These are phyloP conservation scores for Tromatobia lineatoria DNA, from an alignment of 2,888 invertebrate genomes.

Conservation along the genomic window DNA sequence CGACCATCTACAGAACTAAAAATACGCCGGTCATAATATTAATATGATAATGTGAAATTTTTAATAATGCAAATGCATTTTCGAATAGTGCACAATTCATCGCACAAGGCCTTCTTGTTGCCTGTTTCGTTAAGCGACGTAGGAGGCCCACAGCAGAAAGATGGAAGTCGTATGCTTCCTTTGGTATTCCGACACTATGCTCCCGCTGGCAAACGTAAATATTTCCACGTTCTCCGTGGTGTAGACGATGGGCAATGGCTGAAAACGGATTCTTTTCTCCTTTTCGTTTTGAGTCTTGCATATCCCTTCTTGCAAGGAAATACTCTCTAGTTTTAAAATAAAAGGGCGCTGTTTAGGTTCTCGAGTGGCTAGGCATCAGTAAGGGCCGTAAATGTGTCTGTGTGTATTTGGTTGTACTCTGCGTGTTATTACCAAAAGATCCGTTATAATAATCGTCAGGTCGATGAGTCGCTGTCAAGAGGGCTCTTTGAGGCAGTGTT, in stretches of 20 bases:
- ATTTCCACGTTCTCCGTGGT: constrained; percentile 48
- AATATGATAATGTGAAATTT: constrained; percentile 55
- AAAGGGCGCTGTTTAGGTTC: constrained; percentile 55
- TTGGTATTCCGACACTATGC: constrained; percentile 53
- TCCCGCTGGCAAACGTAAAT: constrained; percentile 59
- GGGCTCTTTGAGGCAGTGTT: neutral
- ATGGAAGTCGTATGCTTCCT: constrained; percentile 31
- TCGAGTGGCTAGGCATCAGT: constrained; percentile 42
- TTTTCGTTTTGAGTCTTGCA: constrained; percentile 44
- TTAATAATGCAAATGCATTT: constrained; percentile 54
- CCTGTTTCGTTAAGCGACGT: constrained; percentile 56
- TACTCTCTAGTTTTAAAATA: constrained; percentile 37
- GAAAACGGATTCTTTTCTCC: constrained; percentile 53
- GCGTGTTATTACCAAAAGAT: neutral
- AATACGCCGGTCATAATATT: neutral
- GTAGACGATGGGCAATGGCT: constrained; percentile 49
- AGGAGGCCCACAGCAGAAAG: constrained; percentile 29
- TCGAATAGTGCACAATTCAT: constrained; percentile 24
- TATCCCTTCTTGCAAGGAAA: constrained; percentile 36
- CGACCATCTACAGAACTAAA: constrained; percentile 22
- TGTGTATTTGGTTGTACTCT: constrained; percentile 15
- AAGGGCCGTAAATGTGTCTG: constrained; percentile 52
- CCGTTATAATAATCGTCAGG: constrained; percentile 28
- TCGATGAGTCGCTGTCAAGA: neutral
- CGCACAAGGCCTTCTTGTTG: constrained; percentile 30